These are phyloP conservation scores for Setophaga coronata DNA, from an alignment of 2,113 vertebrate genomes.

Conservation along the genomic window DNA sequence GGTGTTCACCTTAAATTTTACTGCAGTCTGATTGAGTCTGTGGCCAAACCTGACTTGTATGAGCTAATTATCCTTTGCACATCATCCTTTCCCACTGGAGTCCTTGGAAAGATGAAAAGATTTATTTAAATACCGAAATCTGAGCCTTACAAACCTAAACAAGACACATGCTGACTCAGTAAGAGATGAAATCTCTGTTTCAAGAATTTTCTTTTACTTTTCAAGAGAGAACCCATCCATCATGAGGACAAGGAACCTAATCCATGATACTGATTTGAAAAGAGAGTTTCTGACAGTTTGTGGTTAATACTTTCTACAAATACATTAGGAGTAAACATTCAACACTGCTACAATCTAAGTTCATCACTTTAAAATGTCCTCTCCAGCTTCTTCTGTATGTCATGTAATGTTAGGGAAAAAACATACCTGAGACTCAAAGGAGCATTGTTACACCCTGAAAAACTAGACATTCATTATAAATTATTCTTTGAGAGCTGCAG, in stretches of 20 bases:
- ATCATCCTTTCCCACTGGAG: not conserved
- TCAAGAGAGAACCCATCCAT: not conserved
- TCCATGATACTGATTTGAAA: not conserved
- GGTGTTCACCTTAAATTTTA: not conserved
- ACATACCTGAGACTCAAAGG: not conserved
- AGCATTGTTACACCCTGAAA: not conserved
- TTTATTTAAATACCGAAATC: not conserved
- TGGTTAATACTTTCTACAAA: not conserved
- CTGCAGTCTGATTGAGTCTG: not conserved
- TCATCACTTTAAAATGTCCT: not conserved
- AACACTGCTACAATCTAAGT: not conserved
- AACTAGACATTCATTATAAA: not conserved
- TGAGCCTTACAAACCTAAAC: not conserved
- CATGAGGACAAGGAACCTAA: not conserved
- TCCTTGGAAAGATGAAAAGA: not conserved
- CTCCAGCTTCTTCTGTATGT: not conserved
- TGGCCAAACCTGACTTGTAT: not conserved
- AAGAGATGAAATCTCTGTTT: not conserved
- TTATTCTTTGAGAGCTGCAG: not conserved
- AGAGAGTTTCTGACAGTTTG: not conserved
- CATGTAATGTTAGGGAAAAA: not conserved
- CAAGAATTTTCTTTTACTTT: not conserved
- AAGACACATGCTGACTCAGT: not conserved
- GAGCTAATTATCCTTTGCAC: not conserved
- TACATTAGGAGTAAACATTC: not conserved